Conservation (phyloP, 2,888 invertebrate genomes). For the Glomeris marginata region DNA sequence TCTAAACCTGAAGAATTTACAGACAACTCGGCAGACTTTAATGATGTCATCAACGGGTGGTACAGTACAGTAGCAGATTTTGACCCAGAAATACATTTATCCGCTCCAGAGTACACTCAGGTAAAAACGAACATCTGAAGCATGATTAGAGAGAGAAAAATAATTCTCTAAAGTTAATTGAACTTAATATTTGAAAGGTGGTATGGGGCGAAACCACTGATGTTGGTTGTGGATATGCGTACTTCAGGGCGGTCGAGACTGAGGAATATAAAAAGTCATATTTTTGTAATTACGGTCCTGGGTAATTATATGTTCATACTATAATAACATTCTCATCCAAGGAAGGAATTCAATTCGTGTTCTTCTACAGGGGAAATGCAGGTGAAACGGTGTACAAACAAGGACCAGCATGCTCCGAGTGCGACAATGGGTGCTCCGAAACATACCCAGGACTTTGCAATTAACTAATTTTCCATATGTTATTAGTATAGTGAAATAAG, state of each 20-base stretch:
- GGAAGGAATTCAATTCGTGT: too few species aligned
- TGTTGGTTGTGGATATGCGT: constrained; percentile 74
- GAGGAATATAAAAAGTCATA: constrained; percentile 63
- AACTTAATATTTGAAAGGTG: constrained; percentile 39
- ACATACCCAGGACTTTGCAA: constrained; percentile 4
- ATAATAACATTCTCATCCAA: too few species aligned
- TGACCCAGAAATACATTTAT: background rate
- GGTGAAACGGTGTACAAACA: constrained; percentile 5
- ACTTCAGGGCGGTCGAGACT: constrained; percentile 51
- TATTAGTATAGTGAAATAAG: too few species aligned
- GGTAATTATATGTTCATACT: constrained; percentile 9
- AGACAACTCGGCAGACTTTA: background rate
- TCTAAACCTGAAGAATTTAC: background rate
- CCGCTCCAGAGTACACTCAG: constrained; percentile 37
- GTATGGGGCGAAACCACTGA: constrained; percentile 74
- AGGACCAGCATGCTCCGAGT: constrained; percentile 3
- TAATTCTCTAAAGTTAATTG: too few species aligned
- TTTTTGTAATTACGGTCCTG: constrained; percentile 73
- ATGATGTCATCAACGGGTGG: constrained; percentile 5
- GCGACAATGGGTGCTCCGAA: background rate
- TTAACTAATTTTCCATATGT: too few species aligned
- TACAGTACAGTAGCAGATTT: constrained; percentile 12
- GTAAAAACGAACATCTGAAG: too few species aligned
- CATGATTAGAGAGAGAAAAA: too few species aligned
- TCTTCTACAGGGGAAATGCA: constrained; percentile 8